Evolutionary conservation across 2,888 invertebrate species (phyloP), one percentile per base, ranked within the genome.

Genomic region (Tiliacea citrago): DNA sequence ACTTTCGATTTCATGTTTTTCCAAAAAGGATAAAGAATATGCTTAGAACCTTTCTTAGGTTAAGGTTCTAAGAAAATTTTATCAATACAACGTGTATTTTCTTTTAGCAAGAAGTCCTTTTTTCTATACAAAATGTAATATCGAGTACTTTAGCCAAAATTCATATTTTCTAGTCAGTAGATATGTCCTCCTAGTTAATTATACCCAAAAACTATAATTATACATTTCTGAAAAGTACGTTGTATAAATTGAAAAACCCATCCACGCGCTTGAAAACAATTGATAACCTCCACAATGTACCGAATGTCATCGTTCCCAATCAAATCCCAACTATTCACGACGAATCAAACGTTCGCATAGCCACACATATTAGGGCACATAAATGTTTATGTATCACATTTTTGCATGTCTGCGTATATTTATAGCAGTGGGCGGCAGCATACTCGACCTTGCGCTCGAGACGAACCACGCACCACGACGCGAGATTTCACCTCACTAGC

Each of bases 341-440:
- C 89, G 87, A 88, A 86, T 89, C 86, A 88, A 84, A 87, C 74
- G 81, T 76, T 81, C 76, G 72, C 79, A 83, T 68, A 81, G 82
- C 83, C 88, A 89, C 89, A 89, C 91, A 90, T 91, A 92, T 91
- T 93, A 93, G 92, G 93, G 91, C 92, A 92, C 90, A 92, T 91
- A 89, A 90, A 90, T 93, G 92, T 94, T 92, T 93, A 92, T 94
- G 90, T 94, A 93, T 92, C 90, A 90, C 93, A 95, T 95, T 95
- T 96, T 95, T 95, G 94, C 93, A 93, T 95, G 95, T 93, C 95
- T 94, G 94, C 84, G 93, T 95, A 90, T 96, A 95, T 96, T 95
- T 95, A 94, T 95, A 95, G 93, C 92, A 84, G 95, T 95, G 91
- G 95, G 95, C 92, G 92, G 92, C 94, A 93, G 90, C 90, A 93